Evolutionary conservation across 1,140 invertebrate species (phyloP).

Genomic region (Mizuhopecten yessoensis): DNA sequence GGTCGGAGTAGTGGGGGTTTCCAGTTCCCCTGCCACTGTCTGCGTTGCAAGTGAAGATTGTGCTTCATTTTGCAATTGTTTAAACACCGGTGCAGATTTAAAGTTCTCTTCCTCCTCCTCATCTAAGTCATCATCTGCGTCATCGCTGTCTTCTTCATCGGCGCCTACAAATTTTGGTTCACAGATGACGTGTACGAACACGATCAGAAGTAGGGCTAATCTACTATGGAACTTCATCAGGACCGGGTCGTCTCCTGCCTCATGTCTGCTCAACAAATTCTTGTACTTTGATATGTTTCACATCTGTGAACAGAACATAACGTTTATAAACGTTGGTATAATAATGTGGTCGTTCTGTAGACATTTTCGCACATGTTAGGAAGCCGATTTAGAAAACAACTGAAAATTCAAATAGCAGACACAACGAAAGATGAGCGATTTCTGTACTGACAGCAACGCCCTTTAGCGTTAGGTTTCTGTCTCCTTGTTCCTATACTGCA

Average conservation of each 20-base stretch:
- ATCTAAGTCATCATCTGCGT: neutral
- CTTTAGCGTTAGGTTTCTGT: no score
- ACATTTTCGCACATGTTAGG: no score
- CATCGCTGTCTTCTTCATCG: neutral
- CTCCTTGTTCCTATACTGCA: no score
- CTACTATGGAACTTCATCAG: neutral
- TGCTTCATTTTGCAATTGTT: neutral
- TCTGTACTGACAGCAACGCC: no score
- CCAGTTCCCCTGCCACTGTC: neutral
- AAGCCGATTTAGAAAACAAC: no score
- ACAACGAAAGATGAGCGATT: no score
- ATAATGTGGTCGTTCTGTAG: no score
- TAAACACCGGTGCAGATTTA: neutral
- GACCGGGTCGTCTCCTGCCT: neutral
- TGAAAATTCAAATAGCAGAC: no score
- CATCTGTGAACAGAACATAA: neutral
- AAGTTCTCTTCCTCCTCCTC: neutral
- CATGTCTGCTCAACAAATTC: neutral
- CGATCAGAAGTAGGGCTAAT: neutral
- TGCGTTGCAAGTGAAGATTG: neutral
- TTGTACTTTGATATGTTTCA: neutral
- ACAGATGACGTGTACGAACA: neutral
- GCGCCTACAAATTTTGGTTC: neutral
- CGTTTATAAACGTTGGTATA: no score
- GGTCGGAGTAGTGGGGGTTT: neutral